Evolutionary conservation across 1,140 invertebrate genomes (phyloP).

Genomic region (Stegodyphus mimosarum): DNA sequence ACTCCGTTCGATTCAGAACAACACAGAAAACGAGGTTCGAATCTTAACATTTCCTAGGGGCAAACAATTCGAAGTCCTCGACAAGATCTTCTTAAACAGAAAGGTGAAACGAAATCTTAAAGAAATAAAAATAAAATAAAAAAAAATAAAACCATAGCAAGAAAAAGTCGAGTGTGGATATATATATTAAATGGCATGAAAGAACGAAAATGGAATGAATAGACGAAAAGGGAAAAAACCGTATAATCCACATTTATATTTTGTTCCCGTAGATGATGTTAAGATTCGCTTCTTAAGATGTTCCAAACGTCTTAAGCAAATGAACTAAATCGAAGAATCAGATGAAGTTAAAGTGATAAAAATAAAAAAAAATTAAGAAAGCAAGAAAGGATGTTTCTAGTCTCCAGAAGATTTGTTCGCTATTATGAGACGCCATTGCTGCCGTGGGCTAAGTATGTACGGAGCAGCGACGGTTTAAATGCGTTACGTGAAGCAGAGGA

Average conservation of each 20-base stretch:
- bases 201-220: not conserved
- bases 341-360: not conserved
- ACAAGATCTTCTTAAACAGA: not conserved
- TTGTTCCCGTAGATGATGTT: not conserved
- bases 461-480: conserved; percentile 1
- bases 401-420: conserved; percentile 1
- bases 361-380: conserved; percentile 1
- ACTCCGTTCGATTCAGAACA: not conserved
- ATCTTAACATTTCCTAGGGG: not conserved
- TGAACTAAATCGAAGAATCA: not conserved
- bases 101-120: not conserved
- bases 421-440: not conserved
- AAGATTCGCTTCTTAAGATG: not conserved
- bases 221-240: not conserved
- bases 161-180: not conserved
- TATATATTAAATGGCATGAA: not conserved
- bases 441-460: not conserved
- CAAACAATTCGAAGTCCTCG: not conserved
- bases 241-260: not conserved
- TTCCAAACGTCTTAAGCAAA: conserved; percentile 2
- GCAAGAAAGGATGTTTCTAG: conserved; percentile 1
- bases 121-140: not conserved
- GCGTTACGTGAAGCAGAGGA: not conserved
- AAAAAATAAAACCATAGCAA: not conserved
- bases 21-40: not conserved